Conservation (phyloP, 1,140 invertebrate species). For the Orius insidiosus region DNA sequence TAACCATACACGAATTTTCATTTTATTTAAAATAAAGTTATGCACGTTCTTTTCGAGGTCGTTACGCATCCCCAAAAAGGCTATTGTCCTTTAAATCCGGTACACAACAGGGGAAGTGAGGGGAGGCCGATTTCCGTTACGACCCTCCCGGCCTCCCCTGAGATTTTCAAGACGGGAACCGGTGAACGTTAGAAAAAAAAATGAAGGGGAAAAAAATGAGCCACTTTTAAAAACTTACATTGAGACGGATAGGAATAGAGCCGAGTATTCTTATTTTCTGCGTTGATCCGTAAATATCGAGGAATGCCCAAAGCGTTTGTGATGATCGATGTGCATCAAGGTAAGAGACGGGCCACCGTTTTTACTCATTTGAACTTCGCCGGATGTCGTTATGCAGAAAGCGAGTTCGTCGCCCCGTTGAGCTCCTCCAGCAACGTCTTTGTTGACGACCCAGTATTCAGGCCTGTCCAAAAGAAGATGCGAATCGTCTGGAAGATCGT, state of each 20-base stretch:
- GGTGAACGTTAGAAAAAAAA: no score
- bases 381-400: conserved; percentile 66
- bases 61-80: no score
- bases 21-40: no score
- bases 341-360: conserved; percentile 59
- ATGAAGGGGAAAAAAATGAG: no score
- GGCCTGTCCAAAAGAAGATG: conserved; percentile 85
- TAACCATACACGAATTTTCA: no score
- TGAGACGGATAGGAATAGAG: conserved; percentile 21
- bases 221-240: conserved; percentile 21
- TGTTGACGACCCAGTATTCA: conserved; percentile 93
- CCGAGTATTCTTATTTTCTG: conserved; percentile 61
- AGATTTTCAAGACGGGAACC: no score
- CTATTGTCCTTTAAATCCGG: no score
- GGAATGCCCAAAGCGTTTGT: conserved; percentile 79
- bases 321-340: conserved; percentile 89
- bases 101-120: no score
- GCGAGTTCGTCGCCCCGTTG: conserved; percentile 79
- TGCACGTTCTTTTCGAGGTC: no score
- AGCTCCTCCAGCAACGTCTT: conserved; percentile 64
- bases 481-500: conserved; percentile 80
- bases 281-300: conserved; percentile 90
- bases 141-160: no score
- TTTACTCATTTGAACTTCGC: conserved; percentile 76
- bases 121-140: no score